Conservation (phyloP, 2,797 vertebrate species). For the Anabacerthia variegaticeps region DNA sequence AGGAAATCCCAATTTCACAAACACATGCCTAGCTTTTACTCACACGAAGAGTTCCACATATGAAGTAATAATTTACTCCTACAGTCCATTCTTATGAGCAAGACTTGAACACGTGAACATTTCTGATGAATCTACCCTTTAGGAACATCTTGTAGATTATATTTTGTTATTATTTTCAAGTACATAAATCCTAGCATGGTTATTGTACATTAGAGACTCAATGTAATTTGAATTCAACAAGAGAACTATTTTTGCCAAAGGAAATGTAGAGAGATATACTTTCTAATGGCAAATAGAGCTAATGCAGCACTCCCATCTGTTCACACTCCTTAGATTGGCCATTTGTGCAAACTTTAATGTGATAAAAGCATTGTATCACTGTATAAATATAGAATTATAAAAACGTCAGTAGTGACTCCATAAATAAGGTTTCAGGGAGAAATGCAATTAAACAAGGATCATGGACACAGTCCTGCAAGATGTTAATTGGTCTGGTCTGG, state of each 20-base stretch:
- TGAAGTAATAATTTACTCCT: not conserved
- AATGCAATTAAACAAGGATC: constrained; percentile 53
- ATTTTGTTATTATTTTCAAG: constrained; percentile 48
- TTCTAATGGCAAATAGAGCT: constrained; percentile 68
- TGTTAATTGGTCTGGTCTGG: constrained; percentile 34
- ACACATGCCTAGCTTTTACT: not conserved
- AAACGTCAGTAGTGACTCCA: constrained; percentile 50
- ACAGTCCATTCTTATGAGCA: not conserved
- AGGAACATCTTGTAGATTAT: not conserved
- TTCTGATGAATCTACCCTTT: not conserved
- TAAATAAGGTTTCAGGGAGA: constrained; percentile 57
- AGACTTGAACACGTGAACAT: not conserved
- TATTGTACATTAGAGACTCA: constrained; percentile 4
- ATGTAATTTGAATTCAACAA: constrained; percentile 52
- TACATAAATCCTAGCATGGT: constrained; percentile 14
- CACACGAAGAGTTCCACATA: not conserved
- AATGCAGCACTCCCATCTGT: constrained; percentile 74
- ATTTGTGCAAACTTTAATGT: constrained; percentile 67
- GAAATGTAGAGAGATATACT: constrained; percentile 45
- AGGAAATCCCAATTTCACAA: not conserved
- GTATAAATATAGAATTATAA: constrained; percentile 67
- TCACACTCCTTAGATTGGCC: constrained; percentile 64
- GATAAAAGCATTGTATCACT: constrained; percentile 72
- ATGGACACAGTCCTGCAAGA: constrained; percentile 38
- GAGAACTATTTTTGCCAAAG: constrained; percentile 49